These are phyloP conservation scores for Dicerorhinus sumatrensis DNA, from an alignment of 2,113 vertebrate genomes.

Conservation along the genomic window DNA sequence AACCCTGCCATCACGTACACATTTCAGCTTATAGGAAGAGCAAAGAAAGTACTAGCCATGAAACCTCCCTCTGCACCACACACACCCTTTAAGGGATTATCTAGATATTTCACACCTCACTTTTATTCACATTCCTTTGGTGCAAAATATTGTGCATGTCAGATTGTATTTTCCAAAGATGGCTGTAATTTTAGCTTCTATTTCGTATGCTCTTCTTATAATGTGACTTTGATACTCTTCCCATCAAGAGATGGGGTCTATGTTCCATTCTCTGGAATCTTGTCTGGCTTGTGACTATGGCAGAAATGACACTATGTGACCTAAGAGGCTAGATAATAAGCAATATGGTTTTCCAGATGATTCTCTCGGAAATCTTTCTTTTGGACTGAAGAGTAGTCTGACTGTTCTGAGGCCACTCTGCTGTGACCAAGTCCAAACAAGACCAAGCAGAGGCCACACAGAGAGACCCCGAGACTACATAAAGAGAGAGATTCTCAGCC, in stretches of 20 bases:
- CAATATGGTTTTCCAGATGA: not conserved
- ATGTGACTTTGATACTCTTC: not conserved
- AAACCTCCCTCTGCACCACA: not conserved
- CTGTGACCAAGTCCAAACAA: not conserved
- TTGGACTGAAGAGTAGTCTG: not conserved
- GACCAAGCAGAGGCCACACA: too few relatives aligned
- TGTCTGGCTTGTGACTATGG: not conserved
- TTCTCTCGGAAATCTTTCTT: not conserved
- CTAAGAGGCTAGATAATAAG: not conserved
- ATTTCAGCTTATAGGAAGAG: not conserved
- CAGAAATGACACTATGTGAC: not conserved
- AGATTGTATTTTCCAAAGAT: not conserved
- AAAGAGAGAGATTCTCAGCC: not conserved
- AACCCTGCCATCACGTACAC: too few relatives aligned
- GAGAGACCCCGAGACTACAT: not conserved
- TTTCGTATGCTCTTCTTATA: not conserved
- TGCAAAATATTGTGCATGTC: not conserved
- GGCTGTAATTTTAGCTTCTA: not conserved
- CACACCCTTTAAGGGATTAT: not conserved
- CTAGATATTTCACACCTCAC: not conserved
- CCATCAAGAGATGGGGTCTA: not conserved
- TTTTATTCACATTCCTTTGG: not conserved
- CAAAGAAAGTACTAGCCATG: not conserved
- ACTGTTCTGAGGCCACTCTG: not conserved
- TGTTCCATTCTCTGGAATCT: not conserved